These are phyloP conservation scores for Sternotherus odoratus DNA, from an alignment of 2,797 vertebrate genomes.

Conservation along the genomic window DNA sequence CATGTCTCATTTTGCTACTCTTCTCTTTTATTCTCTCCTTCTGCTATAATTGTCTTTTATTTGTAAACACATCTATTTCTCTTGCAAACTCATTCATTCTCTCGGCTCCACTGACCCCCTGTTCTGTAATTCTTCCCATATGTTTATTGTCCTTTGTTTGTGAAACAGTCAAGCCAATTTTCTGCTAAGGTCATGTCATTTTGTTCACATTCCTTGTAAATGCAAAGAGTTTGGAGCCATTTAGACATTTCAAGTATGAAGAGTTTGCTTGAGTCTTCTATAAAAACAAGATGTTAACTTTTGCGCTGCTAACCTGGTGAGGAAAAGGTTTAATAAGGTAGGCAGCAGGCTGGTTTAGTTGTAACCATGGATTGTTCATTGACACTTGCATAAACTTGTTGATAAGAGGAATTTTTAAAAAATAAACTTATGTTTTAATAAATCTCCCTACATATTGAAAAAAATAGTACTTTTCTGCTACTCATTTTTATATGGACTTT, in stretches of 20 bases:
- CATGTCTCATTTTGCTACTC: not conserved
- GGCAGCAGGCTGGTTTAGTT: not conserved
- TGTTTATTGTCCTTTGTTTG: slow-evolving; percentile 65
- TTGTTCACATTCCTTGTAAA: slow-evolving; percentile 77
- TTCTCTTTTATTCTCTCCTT: slow-evolving; percentile 35
- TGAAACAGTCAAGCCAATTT: slow-evolving; percentile 69
- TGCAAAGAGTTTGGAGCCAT: slow-evolving; percentile 56
- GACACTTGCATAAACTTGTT: not conserved
- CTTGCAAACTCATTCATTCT: not conserved
- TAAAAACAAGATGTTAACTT: slow-evolving; percentile 62
- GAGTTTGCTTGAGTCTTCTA: slow-evolving; percentile 40
- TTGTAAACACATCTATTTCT: not conserved
- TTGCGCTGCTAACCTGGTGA: slow-evolving; percentile 44
- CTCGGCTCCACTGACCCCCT: slow-evolving; percentile 18
- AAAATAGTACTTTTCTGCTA: not conserved
- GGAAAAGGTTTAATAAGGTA: slow-evolving; percentile 43
- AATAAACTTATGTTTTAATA: slow-evolving; percentile 11
- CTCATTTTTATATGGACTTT: not conserved
- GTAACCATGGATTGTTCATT: not conserved
- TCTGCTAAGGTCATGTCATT: slow-evolving; percentile 62
- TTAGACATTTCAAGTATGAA: slow-evolving; percentile 71
- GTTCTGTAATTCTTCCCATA: slow-evolving; percentile 72
- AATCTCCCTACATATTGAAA: not conserved
- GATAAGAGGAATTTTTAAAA: no score
- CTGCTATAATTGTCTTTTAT: not conserved